Conservation (phyloP, 2,888 invertebrate genomes). For the Lochmaea capreae region DNA sequence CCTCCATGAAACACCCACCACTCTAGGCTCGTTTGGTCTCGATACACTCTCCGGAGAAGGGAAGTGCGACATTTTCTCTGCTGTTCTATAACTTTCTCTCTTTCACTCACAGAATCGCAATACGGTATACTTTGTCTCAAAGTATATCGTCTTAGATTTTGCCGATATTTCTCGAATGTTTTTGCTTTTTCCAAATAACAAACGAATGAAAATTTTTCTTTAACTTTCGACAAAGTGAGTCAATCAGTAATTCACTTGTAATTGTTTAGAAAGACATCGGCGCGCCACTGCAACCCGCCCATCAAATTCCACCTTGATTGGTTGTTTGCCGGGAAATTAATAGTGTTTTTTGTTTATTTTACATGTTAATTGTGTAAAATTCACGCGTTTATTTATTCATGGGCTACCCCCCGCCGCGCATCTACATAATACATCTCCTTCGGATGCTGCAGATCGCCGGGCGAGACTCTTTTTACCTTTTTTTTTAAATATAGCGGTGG, state of each 20-base stretch:
- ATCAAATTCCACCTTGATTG: slow-evolving; percentile 65
- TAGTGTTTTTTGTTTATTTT: slow-evolving; percentile 66
- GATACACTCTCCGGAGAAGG: too few species aligned
- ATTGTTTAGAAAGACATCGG: not conserved
- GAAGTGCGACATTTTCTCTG: too few species aligned
- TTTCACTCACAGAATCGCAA: too few species aligned
- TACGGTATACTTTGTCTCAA: too few species aligned
- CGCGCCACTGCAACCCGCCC: slow-evolving; percentile 47
- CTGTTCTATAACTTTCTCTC: too few species aligned
- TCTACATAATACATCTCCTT: slow-evolving; percentile 64
- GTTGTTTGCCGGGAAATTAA: slow-evolving; percentile 65
- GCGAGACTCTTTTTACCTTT: slow-evolving; percentile 54
- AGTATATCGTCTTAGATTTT: too few species aligned
- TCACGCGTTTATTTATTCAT: slow-evolving; percentile 68
- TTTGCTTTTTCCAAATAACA: too few species aligned
- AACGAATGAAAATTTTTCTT: too few species aligned
- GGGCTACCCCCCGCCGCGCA: slow-evolving; percentile 63
- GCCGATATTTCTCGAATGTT: too few species aligned
- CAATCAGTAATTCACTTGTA: not conserved
- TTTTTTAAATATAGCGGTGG: slow-evolving; percentile 18
- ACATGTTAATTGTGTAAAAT: slow-evolving; percentile 68
- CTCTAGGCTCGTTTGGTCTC: too few species aligned
- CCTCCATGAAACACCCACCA: too few species aligned
- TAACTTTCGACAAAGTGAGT: too few species aligned
- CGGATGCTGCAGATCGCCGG: slow-evolving; percentile 55